Evolutionary conservation across 2,797 vertebrate genomes (phyloP).

Genomic region (Tenualosa ilisha): DNA sequence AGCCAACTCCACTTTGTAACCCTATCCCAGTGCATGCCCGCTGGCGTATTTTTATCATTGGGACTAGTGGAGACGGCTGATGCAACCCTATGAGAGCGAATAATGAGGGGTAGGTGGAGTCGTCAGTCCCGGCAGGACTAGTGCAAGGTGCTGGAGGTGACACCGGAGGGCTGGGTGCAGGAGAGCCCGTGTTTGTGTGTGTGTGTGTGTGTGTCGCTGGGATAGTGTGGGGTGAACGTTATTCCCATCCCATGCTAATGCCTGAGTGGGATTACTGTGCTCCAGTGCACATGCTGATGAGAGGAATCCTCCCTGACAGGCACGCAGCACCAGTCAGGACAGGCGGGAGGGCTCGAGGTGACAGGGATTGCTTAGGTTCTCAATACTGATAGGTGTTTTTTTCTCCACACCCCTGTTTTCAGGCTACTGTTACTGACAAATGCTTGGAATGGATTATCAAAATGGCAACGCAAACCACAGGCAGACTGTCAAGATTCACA

Average conservation of each 20-base stretch:
- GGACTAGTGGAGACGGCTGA: constrained; percentile 39
- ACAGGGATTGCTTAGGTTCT: constrained; percentile 29
- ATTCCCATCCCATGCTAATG: constrained; percentile 43
- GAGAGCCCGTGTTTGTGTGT: not conserved
- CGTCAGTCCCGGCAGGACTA: not conserved
- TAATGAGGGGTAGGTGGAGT: constrained; percentile 31
- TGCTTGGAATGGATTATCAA: constrained; percentile 47
- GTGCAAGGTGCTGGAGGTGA: constrained; percentile 5
- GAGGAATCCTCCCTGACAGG: constrained; percentile 39
- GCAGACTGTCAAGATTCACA: constrained; percentile 40
- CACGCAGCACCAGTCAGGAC: constrained; percentile 29
- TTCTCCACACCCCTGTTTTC: constrained; percentile 38
- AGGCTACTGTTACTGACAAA: constrained; percentile 45
- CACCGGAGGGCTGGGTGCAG: not conserved
- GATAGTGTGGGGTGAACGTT: constrained; percentile 30
- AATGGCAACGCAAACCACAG: constrained; percentile 51
- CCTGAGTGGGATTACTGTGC: constrained; percentile 41
- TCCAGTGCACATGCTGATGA: constrained; percentile 38
- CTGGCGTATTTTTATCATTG: constrained; percentile 57
- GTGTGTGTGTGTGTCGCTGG: not conserved
- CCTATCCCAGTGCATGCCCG: constrained; percentile 48
- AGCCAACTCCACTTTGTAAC: constrained; percentile 42
- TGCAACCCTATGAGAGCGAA: constrained; percentile 47
- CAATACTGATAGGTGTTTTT: constrained; percentile 22
- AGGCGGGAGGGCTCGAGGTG: constrained; percentile 35